These are phyloP conservation scores for Anhinga rufa DNA, from an alignment of 2,113 vertebrate species.

Conservation along the genomic window DNA sequence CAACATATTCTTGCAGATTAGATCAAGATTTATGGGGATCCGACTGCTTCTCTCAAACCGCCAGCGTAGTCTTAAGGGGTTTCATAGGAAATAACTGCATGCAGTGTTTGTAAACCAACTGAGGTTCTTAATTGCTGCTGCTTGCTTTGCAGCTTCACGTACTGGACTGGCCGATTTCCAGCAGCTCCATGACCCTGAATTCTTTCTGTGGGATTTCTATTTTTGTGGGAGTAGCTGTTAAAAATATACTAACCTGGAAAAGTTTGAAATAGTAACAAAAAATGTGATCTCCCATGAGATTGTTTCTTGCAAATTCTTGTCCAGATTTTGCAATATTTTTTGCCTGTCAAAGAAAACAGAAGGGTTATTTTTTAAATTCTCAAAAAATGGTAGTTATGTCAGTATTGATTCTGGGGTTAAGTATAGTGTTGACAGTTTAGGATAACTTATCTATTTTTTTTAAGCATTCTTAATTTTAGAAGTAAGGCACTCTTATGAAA, in stretches of 20 bases:
- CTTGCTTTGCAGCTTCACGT: background rate
- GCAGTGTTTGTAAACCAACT: background rate
- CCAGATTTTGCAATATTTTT: constrained; percentile 87
- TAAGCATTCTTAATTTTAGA: background rate
- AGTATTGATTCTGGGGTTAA: background rate
- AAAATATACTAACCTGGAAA: constrained; percentile 83
- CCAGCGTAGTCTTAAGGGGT: background rate
- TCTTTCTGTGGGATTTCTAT: background rate
- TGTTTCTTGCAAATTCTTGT: constrained; percentile 89
- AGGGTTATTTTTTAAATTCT: background rate
- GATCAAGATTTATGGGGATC: constrained; percentile 2
- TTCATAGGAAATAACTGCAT: background rate
- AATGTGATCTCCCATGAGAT: constrained; percentile 90
- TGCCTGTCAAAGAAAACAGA: constrained; percentile 70
- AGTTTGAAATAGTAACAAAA: constrained; percentile 97
- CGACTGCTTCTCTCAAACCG: background rate
- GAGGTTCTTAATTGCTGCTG: background rate
- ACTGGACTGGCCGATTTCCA: background rate
- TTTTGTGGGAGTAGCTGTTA: background rate
- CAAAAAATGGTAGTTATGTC: background rate
- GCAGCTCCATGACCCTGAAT: background rate
- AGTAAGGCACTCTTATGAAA: background rate
- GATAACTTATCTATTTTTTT: background rate
- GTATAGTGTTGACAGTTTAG: background rate
- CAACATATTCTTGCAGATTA: constrained; percentile 17